phyloP scores from a whole-genome alignment of 2,113 vertebrate genomes.

The Thymallus thymallus region DNA sequence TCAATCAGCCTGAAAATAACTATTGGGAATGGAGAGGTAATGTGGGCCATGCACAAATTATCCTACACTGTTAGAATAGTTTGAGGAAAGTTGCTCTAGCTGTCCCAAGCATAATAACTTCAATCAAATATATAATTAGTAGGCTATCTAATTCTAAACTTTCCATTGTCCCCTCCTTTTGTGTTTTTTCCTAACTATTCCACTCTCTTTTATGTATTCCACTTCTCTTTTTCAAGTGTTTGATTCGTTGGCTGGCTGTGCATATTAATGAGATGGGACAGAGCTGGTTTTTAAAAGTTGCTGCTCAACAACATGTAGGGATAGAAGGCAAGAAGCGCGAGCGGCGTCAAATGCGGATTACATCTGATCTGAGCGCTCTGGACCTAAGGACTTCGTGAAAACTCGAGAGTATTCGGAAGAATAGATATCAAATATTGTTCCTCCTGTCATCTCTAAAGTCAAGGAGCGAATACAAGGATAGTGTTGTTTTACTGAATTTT shows the following conservation, averaged over 20 bases:
- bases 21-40: no score
- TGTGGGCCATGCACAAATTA: no score
- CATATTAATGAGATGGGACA: constrained; percentile 94
- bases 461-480: constrained; percentile 35
- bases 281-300: constrained; percentile 85
- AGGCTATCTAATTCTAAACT: not conserved
- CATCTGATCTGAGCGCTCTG: not conserved
- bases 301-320: constrained; percentile 25
- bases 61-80: no score
- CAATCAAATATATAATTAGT: not conserved
- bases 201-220: not conserved
- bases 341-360: not conserved
- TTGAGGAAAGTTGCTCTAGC: no score
- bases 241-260: constrained; percentile 84
- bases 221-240: constrained; percentile 53
- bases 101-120: no score
- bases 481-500: constrained; percentile 17
- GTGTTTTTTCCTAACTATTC: constrained; percentile 6
- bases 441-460: not conserved
- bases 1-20: no score
- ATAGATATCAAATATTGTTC: not conserved
- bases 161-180: not conserved
- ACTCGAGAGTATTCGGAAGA: not conserved
- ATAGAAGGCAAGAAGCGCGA: not conserved
- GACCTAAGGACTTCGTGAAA: not conserved